Base-by-base conservation (phyloP, 2,797 vertebrate genomes). In the Tapera naevia region DNA sequence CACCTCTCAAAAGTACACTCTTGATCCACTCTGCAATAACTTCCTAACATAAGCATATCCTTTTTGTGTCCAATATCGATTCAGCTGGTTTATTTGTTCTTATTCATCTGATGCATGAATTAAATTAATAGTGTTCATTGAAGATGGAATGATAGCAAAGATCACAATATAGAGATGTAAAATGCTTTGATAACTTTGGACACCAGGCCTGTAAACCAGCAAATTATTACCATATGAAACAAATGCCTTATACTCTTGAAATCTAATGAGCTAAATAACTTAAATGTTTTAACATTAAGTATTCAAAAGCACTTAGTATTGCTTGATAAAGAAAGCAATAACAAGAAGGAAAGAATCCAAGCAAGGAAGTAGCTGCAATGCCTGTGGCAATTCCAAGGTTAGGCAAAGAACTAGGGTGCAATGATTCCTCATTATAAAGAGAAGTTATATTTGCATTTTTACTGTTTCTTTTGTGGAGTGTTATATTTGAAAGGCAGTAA, bases 391-490 rank as follows among this genome's bases (percentile, higher is more conserved):
- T 88, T 95, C 39, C 78, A 90, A 50, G 41, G 62, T 65, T 75
- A 91, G 89, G 35, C 19, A 84, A 89, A 87, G 72, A 91, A 70
- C 65, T 57, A 81, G 58, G 57, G 35, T 92, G 58, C 60, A 80
- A 90, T 76, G 69, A 91, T 91, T 91, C 91, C 72, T 92, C 71
- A 80, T 94, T 92, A 92, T 72, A 93, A 91, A 94, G 32, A 87
- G 83, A 95, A 94, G 91, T 32, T 89, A 76, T 82, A 89, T 96
- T 95, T 94, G 85, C 74, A 93, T 95, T 96, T 96, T 95, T 88
- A 88, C 90, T 64, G 35, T 69, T 95, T 89, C 85, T 93, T 95
- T 94, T 86, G 69, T 91, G 89, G 64, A 86, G 33, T 70, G 21
- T 56, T 93, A 32, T 65, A 56, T 94, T 79, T 94, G 71, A 91